Percentiles rank a stretch among this genome's conserved stretches.
These are phyloP conservation scores for Cosmia trapezina DNA, from an alignment of 2,888 invertebrate genomes.

Conservation along the genomic window DNA sequence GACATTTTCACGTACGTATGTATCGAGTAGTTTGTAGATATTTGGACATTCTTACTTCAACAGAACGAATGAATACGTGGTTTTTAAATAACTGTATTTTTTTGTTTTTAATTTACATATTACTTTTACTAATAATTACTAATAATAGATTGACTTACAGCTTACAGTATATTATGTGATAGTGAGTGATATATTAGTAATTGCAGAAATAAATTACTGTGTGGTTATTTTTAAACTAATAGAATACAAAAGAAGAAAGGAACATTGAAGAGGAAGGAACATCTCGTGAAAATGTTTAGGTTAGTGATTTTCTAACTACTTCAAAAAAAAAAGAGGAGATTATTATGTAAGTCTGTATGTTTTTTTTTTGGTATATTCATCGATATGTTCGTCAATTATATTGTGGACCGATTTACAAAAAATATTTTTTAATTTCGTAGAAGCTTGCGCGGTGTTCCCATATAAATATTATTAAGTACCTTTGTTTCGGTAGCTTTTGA, in stretches of 20 bases:
- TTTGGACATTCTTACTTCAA: conserved; percentile 5
- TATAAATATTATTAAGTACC: too few relatives aligned
- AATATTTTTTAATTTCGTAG: too few relatives aligned
- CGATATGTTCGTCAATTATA: too few relatives aligned
- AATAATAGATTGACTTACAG: background rate
- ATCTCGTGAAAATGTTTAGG: conserved; percentile 22
- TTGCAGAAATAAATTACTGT: background rate
- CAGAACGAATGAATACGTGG: background rate
- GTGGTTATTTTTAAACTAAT: background rate
- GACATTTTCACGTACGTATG: background rate
- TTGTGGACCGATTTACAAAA: too few relatives aligned
- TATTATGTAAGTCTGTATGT: too few relatives aligned
- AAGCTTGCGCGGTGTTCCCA: too few relatives aligned
- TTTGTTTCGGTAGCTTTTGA: too few relatives aligned
- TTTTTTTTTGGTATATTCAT: too few relatives aligned
- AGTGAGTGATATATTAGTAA: background rate
- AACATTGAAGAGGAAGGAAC: background rate
- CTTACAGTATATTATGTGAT: too few relatives aligned
- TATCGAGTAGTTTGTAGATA: background rate
- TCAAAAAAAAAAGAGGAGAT: too few relatives aligned
- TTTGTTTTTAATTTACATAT: background rate
- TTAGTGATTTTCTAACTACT: background rate
- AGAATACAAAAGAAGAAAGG: background rate
- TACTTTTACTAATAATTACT: too few relatives aligned
- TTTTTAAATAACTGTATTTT: too few relatives aligned